Base-by-base conservation (phyloP, 2,888 invertebrate genomes). In the Xestobium rufovillosum region DNA sequence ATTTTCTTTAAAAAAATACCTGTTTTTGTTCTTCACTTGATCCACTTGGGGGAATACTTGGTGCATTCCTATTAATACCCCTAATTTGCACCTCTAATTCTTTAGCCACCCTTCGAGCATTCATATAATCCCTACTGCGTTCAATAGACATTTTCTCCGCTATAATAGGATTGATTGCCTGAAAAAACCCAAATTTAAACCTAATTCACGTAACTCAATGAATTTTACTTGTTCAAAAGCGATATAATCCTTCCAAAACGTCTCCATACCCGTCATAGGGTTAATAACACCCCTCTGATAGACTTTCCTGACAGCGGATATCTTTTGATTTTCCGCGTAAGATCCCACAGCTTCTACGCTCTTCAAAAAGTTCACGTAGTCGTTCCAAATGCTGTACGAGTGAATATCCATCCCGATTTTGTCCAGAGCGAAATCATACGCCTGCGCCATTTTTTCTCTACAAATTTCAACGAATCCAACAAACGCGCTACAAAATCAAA, bases 301-400 rank as follows among this genome's bases (percentile, higher is more conserved):
- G 51, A 88, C 89, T 72, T 96, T 92, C 29, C 98, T 75, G 2
- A 99, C 94, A 1, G 97, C 98, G 10, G 95, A 92, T 42, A 98
- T 98, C 65, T 95, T 90, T 69, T 99, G 98, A 66, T 98, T 98
- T 68, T 99, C 98, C 0, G 98, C 98, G 65, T 98, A 99, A 0
- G 95, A 95, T 1, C 98, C 98, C 0, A 94, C 85, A 0, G 97
- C 98, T 49, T 97, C 97, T 0, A 95, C 95, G 31, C 86, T 80
- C 63, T 94, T 97, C 39, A 99, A 68, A 63, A 99, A 99, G 28
- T 82, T 83, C 0, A 98, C 89, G 58, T 99, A 99, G 59, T 99
- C 98, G 56, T 88, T 87, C 94, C 97, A 99, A 42, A 99, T 89
- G 4, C 87, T 83, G 63, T 89, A 94, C 0, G 96, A 91, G 68